These are phyloP conservation scores for Notolabrus celidotus DNA, from an alignment of 2,797 vertebrate species.

Conservation along the genomic window DNA sequence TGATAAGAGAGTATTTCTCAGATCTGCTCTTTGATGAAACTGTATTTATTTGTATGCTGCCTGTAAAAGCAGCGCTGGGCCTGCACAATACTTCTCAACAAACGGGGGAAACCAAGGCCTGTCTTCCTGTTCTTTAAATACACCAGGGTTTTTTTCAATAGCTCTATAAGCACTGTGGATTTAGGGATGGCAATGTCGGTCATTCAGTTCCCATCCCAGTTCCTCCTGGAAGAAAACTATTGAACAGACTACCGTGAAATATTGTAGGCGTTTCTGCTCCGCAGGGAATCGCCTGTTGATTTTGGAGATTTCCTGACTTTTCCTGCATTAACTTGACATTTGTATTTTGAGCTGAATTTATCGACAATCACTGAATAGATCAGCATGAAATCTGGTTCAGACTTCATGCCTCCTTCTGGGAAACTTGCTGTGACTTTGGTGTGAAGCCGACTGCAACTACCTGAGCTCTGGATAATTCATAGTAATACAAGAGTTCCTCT, in stretches of 20 bases:
- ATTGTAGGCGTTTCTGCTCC: neutral
- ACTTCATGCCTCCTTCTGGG: neutral
- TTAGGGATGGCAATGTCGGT: neutral
- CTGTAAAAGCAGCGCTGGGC: constrained; percentile 26
- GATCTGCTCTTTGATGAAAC: constrained; percentile 50
- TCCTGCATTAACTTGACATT: neutral
- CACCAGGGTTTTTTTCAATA: constrained; percentile 28
- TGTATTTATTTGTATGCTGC: constrained; percentile 49
- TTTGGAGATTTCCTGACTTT: neutral
- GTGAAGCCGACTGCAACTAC: neutral
- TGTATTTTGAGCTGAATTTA: neutral
- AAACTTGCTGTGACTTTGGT: neutral
- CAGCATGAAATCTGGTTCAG: neutral
- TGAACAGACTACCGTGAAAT: neutral
- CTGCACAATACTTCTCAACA: constrained; percentile 37
- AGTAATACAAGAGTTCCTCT: no score
- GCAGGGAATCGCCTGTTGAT: neutral
- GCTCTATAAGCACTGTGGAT: neutral
- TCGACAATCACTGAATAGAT: neutral
- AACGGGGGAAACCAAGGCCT: constrained; percentile 46
- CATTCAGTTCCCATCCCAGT: neutral
- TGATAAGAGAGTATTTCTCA: constrained; percentile 32
- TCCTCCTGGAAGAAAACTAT: neutral
- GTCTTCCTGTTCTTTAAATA: constrained; percentile 51
- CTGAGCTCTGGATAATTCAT: no score